A percentile compares a stretch with the other conserved stretches of the same genome.
Conservation (phyloP, 1,140 invertebrate species). For the Macrobrachium rosenbergii region DNA sequence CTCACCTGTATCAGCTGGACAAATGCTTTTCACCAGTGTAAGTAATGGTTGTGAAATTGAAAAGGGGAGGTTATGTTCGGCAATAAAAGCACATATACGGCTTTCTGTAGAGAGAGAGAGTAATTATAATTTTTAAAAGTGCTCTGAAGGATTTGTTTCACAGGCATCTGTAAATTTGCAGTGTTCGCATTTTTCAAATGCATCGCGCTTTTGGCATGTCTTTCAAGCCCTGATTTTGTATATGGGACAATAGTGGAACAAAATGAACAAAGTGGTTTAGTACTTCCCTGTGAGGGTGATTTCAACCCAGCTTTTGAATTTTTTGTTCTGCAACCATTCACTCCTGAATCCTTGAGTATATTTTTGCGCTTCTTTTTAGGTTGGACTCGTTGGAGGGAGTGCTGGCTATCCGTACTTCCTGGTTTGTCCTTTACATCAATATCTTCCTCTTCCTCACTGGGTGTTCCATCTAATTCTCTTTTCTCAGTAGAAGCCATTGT, state of each 20-base stretch:
- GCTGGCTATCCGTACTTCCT: too few species aligned
- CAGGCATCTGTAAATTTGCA: not conserved
- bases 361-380: slow-evolving; percentile 3
- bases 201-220: slow-evolving; percentile 11
- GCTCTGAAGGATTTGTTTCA: not conserved
- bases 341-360: not conserved
- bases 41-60: slow-evolving; percentile 4
- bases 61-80: slow-evolving; percentile 14
- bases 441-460: too few species aligned
- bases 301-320: slow-evolving; percentile 16
- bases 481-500: too few species aligned
- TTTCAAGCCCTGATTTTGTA: slow-evolving; percentile 7
- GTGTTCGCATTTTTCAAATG: not conserved
- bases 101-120: not conserved
- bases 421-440: too few species aligned
- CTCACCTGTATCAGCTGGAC: slow-evolving; percentile 7
- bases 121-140: not conserved
- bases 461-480: too few species aligned
- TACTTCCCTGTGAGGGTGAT: slow-evolving; percentile 14
- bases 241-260: slow-evolving; percentile 1
- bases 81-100: slow-evolving; percentile 4
- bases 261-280: slow-evolving; percentile 6
- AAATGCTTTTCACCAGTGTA: not conserved
- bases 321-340: slow-evolving; percentile 7
- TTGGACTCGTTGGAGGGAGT: too few species aligned